phyloP scores from a whole-genome alignment of 2,797 vertebrate species.

The Alosa sapidissima region DNA sequence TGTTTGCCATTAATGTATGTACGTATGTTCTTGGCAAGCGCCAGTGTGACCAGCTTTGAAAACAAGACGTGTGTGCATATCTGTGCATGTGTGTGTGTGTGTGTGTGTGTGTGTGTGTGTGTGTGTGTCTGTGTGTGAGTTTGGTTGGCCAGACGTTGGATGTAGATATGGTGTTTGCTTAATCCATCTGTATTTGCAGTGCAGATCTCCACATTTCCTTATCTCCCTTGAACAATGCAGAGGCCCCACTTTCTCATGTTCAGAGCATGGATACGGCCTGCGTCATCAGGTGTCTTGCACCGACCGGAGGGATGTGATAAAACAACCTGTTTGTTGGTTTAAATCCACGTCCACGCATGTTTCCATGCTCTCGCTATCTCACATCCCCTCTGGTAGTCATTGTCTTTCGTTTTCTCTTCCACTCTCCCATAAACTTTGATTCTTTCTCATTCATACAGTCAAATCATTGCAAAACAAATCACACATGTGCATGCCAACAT shows the following conservation, averaged over 20 bases:
- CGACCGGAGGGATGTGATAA: neutral
- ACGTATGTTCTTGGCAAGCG: neutral
- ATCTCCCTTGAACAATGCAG: slow-evolving; percentile 20
- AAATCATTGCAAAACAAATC: neutral
- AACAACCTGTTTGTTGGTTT: slow-evolving; percentile 10
- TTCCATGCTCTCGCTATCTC: neutral
- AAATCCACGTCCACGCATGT: slow-evolving; percentile 1
- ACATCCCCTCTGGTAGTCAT: neutral
- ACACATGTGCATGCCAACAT: neutral
- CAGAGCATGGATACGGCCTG: slow-evolving; percentile 6
- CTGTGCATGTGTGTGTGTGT: neutral
- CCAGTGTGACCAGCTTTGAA: slow-evolving; percentile 16
- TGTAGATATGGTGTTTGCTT: slow-evolving; percentile 32
- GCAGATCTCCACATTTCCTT: slow-evolving; percentile 23
- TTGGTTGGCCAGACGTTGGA: slow-evolving; percentile 23
- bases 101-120: neutral
- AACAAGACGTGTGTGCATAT: neutral
- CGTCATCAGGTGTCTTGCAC: slow-evolving; percentile 15
- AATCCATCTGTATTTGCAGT: slow-evolving; percentile 26
- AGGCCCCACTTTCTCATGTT: slow-evolving; percentile 16
- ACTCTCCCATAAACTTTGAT: neutral
- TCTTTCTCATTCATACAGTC: neutral
- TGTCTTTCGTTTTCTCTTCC: neutral
- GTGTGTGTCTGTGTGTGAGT: neutral
- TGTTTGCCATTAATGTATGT: neutral